These are phyloP conservation scores for Myrmophylax atrothorax DNA, from an alignment of 2,113 vertebrate genomes.

Conservation along the genomic window DNA sequence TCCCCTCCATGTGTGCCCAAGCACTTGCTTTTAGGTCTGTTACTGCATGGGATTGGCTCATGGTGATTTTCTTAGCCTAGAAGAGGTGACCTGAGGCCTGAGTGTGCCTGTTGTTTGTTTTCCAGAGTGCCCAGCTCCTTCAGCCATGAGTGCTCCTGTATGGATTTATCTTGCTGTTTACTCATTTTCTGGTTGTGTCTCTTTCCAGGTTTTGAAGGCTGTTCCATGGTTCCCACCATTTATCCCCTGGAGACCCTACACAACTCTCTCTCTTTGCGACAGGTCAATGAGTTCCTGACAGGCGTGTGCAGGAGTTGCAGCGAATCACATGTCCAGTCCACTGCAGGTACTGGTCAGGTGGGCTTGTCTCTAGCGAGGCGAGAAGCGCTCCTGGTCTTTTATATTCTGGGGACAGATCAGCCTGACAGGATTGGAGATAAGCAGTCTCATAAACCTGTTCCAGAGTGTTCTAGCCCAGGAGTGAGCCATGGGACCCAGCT, in stretches of 20 bases:
- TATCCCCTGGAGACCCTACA: conserved; percentile 97
- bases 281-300: conserved; percentile 92
- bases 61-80: neutral
- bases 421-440: neutral
- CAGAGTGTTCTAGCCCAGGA: neutral
- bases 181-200: conserved; percentile 59
- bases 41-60: conserved; percentile 36
- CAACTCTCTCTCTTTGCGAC: conserved; percentile 95
- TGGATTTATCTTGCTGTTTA: neutral
- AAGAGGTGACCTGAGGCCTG: neutral
- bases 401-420: accelerated
- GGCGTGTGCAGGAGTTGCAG: conserved; percentile 85
- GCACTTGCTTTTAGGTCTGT: conserved; percentile 28
- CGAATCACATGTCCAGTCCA: conserved; percentile 80
- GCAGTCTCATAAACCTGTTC: neutral
- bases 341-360: conserved; percentile 78
- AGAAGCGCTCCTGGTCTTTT: neutral
- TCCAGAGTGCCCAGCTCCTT: neutral
- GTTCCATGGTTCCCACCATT: conserved; percentile 98
- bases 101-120: conserved; percentile 25
- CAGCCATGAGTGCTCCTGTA: neutral
- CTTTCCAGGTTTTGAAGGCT: conserved; percentile 95
- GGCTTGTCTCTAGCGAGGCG: neutral
- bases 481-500: neutral
- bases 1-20: neutral